These are phyloP conservation scores for Anoplius nigerrimus DNA, from an alignment of 2,888 invertebrate species.

Conservation along the genomic window DNA sequence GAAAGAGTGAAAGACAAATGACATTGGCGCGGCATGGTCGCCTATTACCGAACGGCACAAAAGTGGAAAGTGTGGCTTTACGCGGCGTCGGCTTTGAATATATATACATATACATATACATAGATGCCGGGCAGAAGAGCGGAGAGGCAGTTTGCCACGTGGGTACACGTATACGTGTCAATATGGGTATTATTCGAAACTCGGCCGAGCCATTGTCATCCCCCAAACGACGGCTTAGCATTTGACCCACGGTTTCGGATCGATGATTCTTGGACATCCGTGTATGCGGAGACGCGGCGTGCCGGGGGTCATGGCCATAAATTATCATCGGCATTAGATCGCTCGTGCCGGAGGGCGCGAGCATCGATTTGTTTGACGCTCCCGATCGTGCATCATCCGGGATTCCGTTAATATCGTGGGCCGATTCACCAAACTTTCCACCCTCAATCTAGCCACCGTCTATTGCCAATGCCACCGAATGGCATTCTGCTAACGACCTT, in stretches of 20 bases:
- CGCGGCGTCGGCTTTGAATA: no score
- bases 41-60: no score
- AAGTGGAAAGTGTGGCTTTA: no score
- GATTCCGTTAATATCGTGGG: constrained; percentile 12
- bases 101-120: no score
- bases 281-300: constrained; percentile 9
- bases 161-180: constrained; percentile 7
- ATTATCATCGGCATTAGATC: constrained; percentile 65
- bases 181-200: constrained; percentile 36
- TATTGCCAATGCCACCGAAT: constrained; percentile 25
- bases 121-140: no score
- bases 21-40: no score
- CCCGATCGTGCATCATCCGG: constrained; percentile 33
- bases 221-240: constrained; percentile 46
- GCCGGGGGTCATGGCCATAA: constrained; percentile 57
- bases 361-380: constrained; percentile 63
- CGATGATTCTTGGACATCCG: not conserved
- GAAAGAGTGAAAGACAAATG: no score
- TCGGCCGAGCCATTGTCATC: constrained; percentile 27
- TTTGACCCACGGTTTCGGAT: constrained; percentile 40
- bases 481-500: no score
- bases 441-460: constrained; percentile 26
- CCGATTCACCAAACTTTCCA: constrained; percentile 16
- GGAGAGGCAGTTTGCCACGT: no score
- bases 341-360: constrained; percentile 59